Evolutionary conservation across 1,140 invertebrate species (phyloP).

Genomic region (Octopus bimaculoides): DNA sequence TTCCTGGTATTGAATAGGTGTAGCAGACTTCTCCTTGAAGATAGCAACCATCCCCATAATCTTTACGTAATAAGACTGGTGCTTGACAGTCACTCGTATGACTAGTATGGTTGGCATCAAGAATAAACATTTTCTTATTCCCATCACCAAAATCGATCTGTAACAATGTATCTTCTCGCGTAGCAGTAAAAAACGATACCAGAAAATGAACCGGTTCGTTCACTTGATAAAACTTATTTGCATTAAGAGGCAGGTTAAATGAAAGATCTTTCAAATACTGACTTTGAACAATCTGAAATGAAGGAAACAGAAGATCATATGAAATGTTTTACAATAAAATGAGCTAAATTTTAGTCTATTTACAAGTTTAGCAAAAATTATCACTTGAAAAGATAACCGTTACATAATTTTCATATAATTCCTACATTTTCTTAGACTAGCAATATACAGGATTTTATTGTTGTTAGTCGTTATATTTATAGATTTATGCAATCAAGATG

Average conservation of each 20-base stretch:
- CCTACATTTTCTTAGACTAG: too few species aligned
- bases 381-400: too few species aligned
- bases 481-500: too few species aligned
- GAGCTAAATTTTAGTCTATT: too few species aligned
- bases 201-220: not conserved
- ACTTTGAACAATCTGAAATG: not conserved
- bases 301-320: not conserved
- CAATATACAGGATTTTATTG: too few species aligned
- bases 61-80: not conserved
- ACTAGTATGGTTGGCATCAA: not conserved
- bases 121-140: not conserved
- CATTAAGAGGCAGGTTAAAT: not conserved
- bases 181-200: not conserved
- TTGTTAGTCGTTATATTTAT: too few species aligned
- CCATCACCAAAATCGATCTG: not conserved
- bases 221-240: not conserved
- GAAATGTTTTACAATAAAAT: too few species aligned
- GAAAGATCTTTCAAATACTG: not conserved
- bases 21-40: constrained; percentile 9
- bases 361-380: too few species aligned
- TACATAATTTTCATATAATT: too few species aligned
- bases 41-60: not conserved
- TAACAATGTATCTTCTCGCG: not conserved
- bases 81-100: not conserved
- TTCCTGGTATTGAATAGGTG: not conserved